Percentiles rank a stretch among this genome's conserved stretches.
Evolutionary conservation across 2,797 vertebrate species (phyloP).

Genomic region (Sternarchorhynchus goeldii): DNA sequence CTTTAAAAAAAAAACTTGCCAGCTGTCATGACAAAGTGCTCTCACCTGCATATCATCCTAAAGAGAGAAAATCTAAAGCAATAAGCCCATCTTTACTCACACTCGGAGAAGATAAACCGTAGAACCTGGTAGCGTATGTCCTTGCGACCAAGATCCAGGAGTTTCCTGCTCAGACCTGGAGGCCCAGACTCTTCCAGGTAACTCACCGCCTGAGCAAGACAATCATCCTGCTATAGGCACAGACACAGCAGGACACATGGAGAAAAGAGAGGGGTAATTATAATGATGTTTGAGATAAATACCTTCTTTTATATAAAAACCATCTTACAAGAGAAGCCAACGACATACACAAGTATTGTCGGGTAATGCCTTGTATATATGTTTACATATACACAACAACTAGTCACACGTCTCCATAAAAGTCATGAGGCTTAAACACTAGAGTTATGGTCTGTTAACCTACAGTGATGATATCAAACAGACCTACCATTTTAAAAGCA

Average conservation of each 20-base stretch:
- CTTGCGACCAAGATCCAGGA: conserved; percentile 53
- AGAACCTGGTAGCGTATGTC: conserved; percentile 62
- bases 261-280: neutral
- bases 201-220: conserved; percentile 65
- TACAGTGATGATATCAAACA: neutral
- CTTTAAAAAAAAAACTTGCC: too few relatives aligned
- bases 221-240: conserved; percentile 49
- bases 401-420: neutral
- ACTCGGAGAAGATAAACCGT: conserved; percentile 77
- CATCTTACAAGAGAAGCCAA: too few relatives aligned
- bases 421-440: neutral
- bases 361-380: too few relatives aligned
- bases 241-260: neutral
- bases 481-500: conserved; percentile 66
- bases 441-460: neutral
- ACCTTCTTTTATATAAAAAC: too few relatives aligned
- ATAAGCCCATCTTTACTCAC: conserved; percentile 71
- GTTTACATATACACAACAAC: neutral
- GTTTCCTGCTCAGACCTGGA: conserved; percentile 48
- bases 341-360: too few relatives aligned
- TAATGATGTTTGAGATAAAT: neutral
- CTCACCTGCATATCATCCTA: too few relatives aligned
- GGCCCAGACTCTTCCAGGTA: conserved; percentile 77
- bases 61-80: too few relatives aligned
- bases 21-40: too few relatives aligned